Evolutionary conservation across 1,140 invertebrate genomes (phyloP).

Genomic region (Drosophila bocqueti): DNA sequence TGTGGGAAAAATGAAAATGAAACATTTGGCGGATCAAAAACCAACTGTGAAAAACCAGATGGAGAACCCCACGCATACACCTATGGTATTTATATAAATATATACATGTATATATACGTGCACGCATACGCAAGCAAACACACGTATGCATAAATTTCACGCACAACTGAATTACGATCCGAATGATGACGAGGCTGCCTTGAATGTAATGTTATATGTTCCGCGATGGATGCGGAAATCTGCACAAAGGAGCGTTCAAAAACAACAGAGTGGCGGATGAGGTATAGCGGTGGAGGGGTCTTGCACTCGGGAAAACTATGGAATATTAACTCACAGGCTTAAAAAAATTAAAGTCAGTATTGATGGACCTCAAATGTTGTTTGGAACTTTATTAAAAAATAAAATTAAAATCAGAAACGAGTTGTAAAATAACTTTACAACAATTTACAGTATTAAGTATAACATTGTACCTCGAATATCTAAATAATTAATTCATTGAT

Average conservation of each 20-base stretch:
- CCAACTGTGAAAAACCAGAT: constrained; percentile 42
- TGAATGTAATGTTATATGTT: constrained; percentile 46
- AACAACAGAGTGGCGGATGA: constrained; percentile 25
- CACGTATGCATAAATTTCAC: constrained; percentile 74
- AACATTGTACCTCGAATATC: too few species aligned
- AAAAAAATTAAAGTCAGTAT: too few species aligned
- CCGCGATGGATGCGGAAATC: constrained; percentile 70
- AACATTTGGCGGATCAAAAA: constrained; percentile 49
- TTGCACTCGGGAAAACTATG: not conserved
- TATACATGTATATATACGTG: not conserved
- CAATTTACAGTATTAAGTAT: too few species aligned
- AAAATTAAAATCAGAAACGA: too few species aligned
- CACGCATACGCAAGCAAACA: constrained; percentile 24
- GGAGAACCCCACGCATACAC: constrained; percentile 23
- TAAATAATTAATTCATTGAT: too few species aligned
- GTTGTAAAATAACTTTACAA: too few species aligned
- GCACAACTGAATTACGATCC: constrained; percentile 72
- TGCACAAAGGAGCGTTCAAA: constrained; percentile 64
- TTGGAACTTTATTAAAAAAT: too few species aligned
- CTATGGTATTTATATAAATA: not conserved
- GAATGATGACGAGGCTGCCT: constrained; percentile 42
- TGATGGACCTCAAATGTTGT: too few species aligned
- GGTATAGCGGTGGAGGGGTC: not conserved
- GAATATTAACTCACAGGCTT: too few species aligned
- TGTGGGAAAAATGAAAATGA: constrained; percentile 47